Percentiles rank a stretch among this genome's conserved stretches.
Conservation (phyloP, 2,113 vertebrate species). For the Beaufortia kweichowensis region DNA sequence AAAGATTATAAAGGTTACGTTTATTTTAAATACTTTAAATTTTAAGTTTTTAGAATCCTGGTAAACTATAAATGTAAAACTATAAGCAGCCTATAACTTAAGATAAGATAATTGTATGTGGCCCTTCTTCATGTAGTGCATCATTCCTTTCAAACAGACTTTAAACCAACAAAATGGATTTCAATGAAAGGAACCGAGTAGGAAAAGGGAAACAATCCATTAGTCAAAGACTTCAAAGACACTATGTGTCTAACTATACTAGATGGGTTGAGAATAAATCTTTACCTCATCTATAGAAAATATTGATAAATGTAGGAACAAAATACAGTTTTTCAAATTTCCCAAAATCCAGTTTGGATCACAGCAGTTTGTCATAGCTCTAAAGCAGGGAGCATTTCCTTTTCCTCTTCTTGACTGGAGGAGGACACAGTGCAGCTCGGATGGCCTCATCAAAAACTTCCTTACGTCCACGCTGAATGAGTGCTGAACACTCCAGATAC, state of each 20-base stretch:
- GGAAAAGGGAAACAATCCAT: no score
- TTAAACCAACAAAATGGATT: no score
- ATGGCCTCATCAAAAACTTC: conserved; percentile 98
- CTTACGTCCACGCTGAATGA: conserved; percentile 97
- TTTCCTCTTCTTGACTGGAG: conserved; percentile 90
- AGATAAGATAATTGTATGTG: no score
- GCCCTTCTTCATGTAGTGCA: conserved; percentile 68
- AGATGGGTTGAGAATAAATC: no score
- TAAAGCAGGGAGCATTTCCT: conserved; percentile 89
- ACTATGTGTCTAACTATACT: neutral
- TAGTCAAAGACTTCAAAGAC: no score
- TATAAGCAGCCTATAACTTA: no score
- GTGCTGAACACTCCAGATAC: conserved; percentile 94
- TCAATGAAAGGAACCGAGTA: conserved; percentile 14
- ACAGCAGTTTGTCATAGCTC: conserved; percentile 57
- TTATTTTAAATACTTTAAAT: no score
- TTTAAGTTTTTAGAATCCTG: no score
- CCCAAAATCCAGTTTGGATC: conserved; percentile 68
- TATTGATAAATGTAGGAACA: conserved; percentile 63
- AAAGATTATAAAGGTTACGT: no score
- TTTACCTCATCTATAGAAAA: conserved; percentile 8
- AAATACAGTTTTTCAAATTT: no score
- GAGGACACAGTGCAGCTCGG: conserved; percentile 94
- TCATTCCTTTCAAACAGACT: conserved; percentile 56
- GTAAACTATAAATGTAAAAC: no score